Evolutionary conservation across 2,888 invertebrate genomes (phyloP), one percentile per base, ranked within the genome.

Genomic region (Orchesellides sinensis): DNA sequence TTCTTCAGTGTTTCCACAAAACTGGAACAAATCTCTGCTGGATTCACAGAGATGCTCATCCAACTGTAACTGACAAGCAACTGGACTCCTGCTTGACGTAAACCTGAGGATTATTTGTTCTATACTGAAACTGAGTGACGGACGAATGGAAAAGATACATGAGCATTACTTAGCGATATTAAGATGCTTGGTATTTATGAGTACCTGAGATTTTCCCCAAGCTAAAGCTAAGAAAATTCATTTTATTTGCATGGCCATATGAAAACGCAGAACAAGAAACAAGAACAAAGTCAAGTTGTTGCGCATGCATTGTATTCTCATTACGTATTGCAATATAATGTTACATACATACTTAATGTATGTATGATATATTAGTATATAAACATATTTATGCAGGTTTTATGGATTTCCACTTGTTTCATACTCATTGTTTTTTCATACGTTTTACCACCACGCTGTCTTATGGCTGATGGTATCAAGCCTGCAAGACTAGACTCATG

Each of bases 1-100:
- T n/a, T 59, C 25, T 27, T 14, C 27, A 4, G 2, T 10, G 14
- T 59, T 23, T 19, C 10, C 23, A 63, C 14, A 49, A 49, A 69
- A 49, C 32, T 66, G 14, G 23, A n/a, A 35, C 29, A 40, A 70
- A 14, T 23, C 21, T 23, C 45, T n/a, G n/a, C n/a, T 25, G 1
- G 17, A 6, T 40, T 35, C 23, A 14, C 25, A 45, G 12, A 19
- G 40, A 25, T 65, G 74, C 74, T 63, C 74, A 40, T 52, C 74
- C 65, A 74, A 23, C 25, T 52, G 54, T 49, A n/a, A 65, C 65
- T 54, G 54, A 52, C 63, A 52, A 65, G 74, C 74, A 63, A 65
- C 65, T 74, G 59, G 45, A 56, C 59, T 56, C 72, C 21, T 56
- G n/a, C 59, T 23, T n/a, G 45, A 70, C 56, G 40, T 59, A 10